phyloP scores from a whole-genome alignment of 2,797 vertebrate species.

The Linurgus olivaceus region DNA sequence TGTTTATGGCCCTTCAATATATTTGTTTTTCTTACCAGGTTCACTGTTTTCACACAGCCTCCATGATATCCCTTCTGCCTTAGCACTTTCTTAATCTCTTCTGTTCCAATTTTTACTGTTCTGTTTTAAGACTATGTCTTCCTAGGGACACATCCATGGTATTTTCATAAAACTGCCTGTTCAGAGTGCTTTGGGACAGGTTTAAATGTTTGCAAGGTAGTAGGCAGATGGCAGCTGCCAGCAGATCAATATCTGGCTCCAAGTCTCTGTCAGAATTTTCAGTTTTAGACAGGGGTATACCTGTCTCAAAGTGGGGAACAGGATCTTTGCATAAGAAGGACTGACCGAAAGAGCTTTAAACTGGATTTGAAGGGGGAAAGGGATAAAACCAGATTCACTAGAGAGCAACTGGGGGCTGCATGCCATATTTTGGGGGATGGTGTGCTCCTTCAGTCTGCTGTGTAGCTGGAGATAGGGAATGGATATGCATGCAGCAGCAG shows the following conservation, averaged over 20 bases:
- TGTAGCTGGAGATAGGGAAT: neutral
- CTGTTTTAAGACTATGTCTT: neutral
- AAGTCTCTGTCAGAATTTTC: neutral
- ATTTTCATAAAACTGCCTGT: neutral
- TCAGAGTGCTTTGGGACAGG: neutral
- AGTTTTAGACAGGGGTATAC: neutral
- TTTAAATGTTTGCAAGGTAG: neutral
- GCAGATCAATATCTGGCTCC: neutral
- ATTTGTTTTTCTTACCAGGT: neutral
- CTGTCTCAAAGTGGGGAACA: neutral
- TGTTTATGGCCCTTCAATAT: neutral
- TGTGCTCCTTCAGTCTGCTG: neutral
- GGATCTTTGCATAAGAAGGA: neutral
- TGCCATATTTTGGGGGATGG: too few relatives aligned
- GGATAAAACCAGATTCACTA: neutral
- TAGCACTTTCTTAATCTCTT: neutral
- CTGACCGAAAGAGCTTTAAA: neutral
- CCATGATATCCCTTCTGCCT: neutral
- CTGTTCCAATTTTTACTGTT: neutral
- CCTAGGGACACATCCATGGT: neutral
- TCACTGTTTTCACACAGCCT: neutral
- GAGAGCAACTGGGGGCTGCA: neutral
- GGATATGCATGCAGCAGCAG: neutral
- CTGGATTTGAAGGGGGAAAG: neutral
- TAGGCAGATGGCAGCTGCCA: neutral